phyloP scores from a whole-genome alignment of 37 sponge, comb jelly and placozoan species.

The Aphrocallistes beatrix region DNA sequence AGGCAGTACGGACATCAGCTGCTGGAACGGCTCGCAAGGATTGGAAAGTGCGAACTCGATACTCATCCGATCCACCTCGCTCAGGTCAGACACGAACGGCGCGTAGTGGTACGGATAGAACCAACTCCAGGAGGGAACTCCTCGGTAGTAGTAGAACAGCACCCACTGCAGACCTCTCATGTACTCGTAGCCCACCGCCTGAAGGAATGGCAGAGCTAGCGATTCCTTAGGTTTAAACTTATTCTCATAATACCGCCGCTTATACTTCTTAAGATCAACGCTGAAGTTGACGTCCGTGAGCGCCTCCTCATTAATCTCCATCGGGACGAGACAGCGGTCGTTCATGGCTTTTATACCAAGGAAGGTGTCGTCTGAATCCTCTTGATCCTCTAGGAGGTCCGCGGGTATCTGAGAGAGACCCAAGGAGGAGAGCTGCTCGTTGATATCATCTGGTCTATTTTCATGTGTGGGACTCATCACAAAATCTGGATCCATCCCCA shows the following conservation, averaged over 20 bases:
- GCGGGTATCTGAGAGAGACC: neutral
- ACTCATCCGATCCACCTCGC: constrained; percentile 29
- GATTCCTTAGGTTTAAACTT: neutral
- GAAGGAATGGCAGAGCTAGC: constrained; percentile 7
- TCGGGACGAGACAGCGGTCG: neutral
- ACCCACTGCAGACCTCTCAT: constrained; percentile 86
- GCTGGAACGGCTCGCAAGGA: constrained; percentile 86
- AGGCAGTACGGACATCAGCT: constrained; percentile 89
- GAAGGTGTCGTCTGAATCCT: constrained; percentile 5
- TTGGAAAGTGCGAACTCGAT: constrained; percentile 66
- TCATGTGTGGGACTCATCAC: neutral
- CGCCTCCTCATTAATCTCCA: neutral
- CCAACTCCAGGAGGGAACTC: constrained; percentile 96
- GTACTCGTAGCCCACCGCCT: constrained; percentile 48
- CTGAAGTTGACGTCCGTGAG: constrained; percentile 12
- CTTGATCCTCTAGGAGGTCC: neutral
- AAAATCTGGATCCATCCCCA: constrained; percentile 12
- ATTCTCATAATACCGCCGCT: neutral
- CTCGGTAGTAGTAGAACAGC: constrained; percentile 81
- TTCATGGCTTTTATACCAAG: neutral
- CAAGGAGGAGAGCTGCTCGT: constrained; percentile 3
- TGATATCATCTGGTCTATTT: neutral
- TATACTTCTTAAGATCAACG: constrained; percentile 2
- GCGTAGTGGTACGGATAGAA: constrained; percentile 96
- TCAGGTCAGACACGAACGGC: constrained; percentile 86